Evolutionary conservation across 1,140 invertebrate species (phyloP).

Genomic region (Drosophila murphyi): DNA sequence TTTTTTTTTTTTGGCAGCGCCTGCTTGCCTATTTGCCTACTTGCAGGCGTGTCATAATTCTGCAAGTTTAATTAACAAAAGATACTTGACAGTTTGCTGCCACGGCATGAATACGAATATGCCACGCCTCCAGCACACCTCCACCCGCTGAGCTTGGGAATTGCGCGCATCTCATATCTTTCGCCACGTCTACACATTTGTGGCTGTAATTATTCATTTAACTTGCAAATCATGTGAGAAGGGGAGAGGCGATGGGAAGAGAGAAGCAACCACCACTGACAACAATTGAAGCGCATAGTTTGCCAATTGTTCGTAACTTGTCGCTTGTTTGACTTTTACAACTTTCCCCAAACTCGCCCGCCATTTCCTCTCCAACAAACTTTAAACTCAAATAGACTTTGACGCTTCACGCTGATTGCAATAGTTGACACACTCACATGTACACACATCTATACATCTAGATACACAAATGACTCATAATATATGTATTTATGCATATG

Average conservation of each 20-base stretch:
- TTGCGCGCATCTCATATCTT: not conserved
- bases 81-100: slow-evolving; percentile 78
- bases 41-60: slow-evolving; percentile 74
- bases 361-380: slow-evolving; percentile 1
- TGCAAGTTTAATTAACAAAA: slow-evolving; percentile 83
- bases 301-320: slow-evolving; percentile 70
- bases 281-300: slow-evolving; percentile 80
- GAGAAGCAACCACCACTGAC: slow-evolving; percentile 15
- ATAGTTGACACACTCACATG: slow-evolving; percentile 52
- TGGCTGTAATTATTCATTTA: slow-evolving; percentile 81
- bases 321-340: slow-evolving; percentile 74
- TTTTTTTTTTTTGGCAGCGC: slow-evolving; percentile 32
- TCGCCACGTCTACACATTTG: slow-evolving; percentile 53
- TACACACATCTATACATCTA: slow-evolving; percentile 9
- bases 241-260: not conserved
- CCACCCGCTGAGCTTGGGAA: not conserved
- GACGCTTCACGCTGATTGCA: slow-evolving; percentile 80
- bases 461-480: slow-evolving; percentile 30
- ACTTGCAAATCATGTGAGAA: slow-evolving; percentile 69
- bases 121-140: not conserved
- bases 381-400: slow-evolving; percentile 79
- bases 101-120: slow-evolving; percentile 64
- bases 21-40: slow-evolving; percentile 52
- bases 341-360: slow-evolving; percentile 52
- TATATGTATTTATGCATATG: slow-evolving; percentile 56